These are phyloP conservation scores for Capitulum mitella DNA, from an alignment of 2,888 invertebrate species.

Conservation along the genomic window DNA sequence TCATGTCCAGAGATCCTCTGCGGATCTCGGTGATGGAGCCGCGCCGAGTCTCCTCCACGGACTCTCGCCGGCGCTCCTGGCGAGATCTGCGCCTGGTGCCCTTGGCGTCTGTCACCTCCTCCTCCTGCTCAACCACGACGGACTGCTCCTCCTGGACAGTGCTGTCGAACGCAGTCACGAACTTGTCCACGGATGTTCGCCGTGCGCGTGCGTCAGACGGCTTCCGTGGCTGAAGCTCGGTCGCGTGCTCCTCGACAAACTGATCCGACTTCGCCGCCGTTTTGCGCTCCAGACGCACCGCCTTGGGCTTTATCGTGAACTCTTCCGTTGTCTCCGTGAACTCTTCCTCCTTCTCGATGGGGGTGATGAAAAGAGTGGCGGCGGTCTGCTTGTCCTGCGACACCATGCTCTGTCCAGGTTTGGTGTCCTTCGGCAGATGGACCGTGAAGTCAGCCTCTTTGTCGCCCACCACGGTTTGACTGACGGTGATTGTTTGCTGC, in stretches of 20 bases:
- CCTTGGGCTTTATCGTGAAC: background rate
- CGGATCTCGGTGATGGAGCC: conserved; percentile 12
- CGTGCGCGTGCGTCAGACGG: background rate
- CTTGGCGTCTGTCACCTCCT: background rate
- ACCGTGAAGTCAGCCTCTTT: background rate
- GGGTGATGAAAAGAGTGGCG: background rate
- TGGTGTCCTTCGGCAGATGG: background rate
- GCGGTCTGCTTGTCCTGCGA: background rate
- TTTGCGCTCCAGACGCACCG: background rate
- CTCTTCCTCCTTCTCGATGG: background rate
- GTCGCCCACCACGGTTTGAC: background rate
- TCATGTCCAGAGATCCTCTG: conserved; percentile 11
- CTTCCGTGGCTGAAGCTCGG: background rate
- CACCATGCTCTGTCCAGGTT: background rate
- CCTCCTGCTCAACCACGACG: background rate
- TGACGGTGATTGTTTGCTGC: background rate
- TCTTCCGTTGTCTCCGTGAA: background rate
- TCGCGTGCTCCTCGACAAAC: background rate
- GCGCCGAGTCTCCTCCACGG: background rate
- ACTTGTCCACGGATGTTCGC: background rate
- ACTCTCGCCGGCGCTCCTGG: background rate
- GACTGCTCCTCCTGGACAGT: background rate
- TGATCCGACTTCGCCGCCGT: background rate
- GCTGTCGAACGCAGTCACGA: background rate
- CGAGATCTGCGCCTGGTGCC: background rate